Conservation (phyloP, 1,140 invertebrate genomes). For the Homarus americanus region DNA sequence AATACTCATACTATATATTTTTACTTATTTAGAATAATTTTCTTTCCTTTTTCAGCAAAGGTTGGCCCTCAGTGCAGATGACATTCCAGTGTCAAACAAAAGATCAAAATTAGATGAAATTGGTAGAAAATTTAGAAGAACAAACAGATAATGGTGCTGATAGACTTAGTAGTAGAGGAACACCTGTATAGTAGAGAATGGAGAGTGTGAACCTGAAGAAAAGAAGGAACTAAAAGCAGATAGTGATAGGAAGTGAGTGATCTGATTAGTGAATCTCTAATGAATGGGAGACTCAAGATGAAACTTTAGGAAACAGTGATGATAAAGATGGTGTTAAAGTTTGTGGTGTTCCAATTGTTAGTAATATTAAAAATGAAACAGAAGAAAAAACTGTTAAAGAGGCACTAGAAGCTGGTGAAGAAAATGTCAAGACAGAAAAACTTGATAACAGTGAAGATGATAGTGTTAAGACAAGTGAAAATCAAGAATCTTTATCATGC, state of each 20-base stretch:
- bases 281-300: constrained; percentile 54
- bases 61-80: constrained; percentile 38
- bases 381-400: constrained; percentile 13
- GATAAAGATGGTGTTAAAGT: neutral
- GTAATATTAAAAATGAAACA: constrained; percentile 33
- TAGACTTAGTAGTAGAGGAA: constrained; percentile 20
- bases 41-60: constrained; percentile 37
- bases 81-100: constrained; percentile 49
- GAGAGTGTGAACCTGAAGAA: constrained; percentile 21
- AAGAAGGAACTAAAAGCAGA: constrained; percentile 6
- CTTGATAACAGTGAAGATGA: neutral
- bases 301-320: neutral
- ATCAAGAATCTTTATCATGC: neutral
- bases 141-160: constrained; percentile 32
- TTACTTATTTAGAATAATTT: too few relatives aligned
- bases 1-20: too few relatives aligned
- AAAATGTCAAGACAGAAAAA: neutral
- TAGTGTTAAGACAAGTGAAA: neutral
- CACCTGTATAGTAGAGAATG: constrained; percentile 39
- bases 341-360: neutral
- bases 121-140: constrained; percentile 30
- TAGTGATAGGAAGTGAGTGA: constrained; percentile 18
- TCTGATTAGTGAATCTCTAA: constrained; percentile 65
- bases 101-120: neutral
- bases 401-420: neutral